These are phyloP conservation scores for Lordiphosa collinella DNA, from an alignment of 1,140 invertebrate species.

Conservation along the genomic window DNA sequence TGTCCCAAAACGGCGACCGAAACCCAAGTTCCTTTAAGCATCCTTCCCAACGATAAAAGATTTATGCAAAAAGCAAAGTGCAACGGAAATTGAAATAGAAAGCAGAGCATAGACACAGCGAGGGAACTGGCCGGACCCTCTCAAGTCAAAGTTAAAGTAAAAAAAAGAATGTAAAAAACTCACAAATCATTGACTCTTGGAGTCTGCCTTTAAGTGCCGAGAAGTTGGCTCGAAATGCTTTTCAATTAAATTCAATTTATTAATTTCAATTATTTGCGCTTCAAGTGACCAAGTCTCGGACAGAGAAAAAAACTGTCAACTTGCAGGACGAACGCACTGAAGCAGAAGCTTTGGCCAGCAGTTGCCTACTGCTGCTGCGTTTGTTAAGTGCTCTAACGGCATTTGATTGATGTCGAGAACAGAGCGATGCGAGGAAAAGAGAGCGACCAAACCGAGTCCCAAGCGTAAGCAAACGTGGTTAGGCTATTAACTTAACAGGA, in stretches of 20 bases:
- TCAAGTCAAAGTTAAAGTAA: slow-evolving; percentile 9
- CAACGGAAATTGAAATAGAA: slow-evolving; percentile 24
- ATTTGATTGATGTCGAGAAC: slow-evolving; percentile 12
- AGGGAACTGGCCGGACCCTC: slow-evolving; percentile 1
- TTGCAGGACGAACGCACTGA: slow-evolving; percentile 38
- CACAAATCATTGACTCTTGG: slow-evolving; percentile 53
- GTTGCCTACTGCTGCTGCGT: not conserved
- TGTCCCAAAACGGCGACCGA: slow-evolving; percentile 11
- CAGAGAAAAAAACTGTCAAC: slow-evolving; percentile 44
- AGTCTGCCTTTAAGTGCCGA: slow-evolving; percentile 26
- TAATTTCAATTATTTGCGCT: slow-evolving; percentile 74
- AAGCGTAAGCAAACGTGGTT: slow-evolving; percentile 16
- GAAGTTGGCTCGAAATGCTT: slow-evolving; percentile 48
- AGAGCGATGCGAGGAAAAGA: slow-evolving; percentile 5
- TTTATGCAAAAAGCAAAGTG: slow-evolving; percentile 60
- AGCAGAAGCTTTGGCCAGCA: slow-evolving; percentile 33
- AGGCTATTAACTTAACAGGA: slow-evolving; percentile 23
- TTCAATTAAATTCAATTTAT: slow-evolving; percentile 77
- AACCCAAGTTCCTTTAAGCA: slow-evolving; percentile 31
- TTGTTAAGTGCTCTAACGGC: slow-evolving; percentile 10
- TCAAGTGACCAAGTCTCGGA: slow-evolving; percentile 45
- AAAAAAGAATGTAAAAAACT: slow-evolving; percentile 3
- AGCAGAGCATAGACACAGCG: slow-evolving; percentile 11
- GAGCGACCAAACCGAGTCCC: not conserved
- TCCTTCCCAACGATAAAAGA: slow-evolving; percentile 47